These are phyloP conservation scores for Pollenia amentaria DNA, from an alignment of 2,888 invertebrate species.

Conservation along the genomic window DNA sequence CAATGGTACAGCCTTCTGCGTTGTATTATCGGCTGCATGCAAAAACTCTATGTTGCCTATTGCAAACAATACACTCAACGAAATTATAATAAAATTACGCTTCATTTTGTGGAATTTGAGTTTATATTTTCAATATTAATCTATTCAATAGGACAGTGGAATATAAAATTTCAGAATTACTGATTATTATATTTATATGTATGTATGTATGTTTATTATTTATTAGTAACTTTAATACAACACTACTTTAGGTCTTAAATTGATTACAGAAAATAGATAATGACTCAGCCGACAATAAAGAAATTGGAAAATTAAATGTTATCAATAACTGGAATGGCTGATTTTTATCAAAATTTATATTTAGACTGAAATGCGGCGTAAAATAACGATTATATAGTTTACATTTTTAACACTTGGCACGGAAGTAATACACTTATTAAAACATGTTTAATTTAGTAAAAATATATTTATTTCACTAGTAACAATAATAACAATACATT, in stretches of 20 bases:
- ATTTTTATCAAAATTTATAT: conserved; percentile 27
- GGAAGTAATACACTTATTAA: too few species aligned
- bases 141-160: background rate
- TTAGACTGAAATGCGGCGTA: background rate
- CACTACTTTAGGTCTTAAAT: background rate
- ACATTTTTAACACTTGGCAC: too few species aligned
- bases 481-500: background rate
- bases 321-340: background rate
- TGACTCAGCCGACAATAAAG: conserved; percentile 21
- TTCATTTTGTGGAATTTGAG: background rate
- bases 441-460: too few species aligned
- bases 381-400: background rate
- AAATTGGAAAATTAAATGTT: conserved; percentile 19
- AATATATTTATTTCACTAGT: too few species aligned
- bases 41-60: background rate
- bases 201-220: background rate
- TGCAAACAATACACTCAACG: background rate
- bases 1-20: background rate
- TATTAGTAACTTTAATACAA: background rate
- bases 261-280: conserved; percentile 31
- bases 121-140: background rate
- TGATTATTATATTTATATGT: background rate
- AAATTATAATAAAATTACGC: conserved; percentile 7
- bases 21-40: conserved; percentile 4
- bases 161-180: background rate